Evolutionary conservation across 1,140 invertebrate species (phyloP).

Genomic region (Elysia chlorotica): DNA sequence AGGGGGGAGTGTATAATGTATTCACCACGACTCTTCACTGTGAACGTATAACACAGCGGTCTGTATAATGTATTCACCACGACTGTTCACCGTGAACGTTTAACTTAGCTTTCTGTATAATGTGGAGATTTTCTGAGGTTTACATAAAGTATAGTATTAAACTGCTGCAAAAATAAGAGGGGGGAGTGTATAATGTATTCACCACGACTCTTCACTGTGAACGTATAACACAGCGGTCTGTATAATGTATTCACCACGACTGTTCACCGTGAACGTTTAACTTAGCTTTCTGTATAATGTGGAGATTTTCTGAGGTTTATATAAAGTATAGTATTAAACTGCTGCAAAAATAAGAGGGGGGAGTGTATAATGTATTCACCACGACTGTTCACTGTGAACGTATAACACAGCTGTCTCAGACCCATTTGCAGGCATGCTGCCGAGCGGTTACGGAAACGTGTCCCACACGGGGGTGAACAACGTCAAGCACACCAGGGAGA

Average conservation of each 20-base stretch:
- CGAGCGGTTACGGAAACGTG: conserved; percentile 32
- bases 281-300: neutral
- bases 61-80: no score
- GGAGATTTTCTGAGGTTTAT: neutral
- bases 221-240: neutral
- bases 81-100: no score
- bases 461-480: conserved; percentile 48
- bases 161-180: no score
- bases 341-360: neutral
- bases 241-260: neutral
- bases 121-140: no score
- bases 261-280: neutral
- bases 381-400: neutral
- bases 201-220: neutral
- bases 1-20: no score
- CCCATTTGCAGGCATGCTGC: conserved; percentile 13
- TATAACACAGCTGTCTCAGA: neutral
- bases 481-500: conserved; percentile 59
- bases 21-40: no score
- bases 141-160: no score
- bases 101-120: no score
- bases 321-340: neutral
- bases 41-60: no score
- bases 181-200: no score
- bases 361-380: neutral